phyloP scores from a whole-genome alignment of 2,888 invertebrate species.

The Iselma pallidipennis region DNA sequence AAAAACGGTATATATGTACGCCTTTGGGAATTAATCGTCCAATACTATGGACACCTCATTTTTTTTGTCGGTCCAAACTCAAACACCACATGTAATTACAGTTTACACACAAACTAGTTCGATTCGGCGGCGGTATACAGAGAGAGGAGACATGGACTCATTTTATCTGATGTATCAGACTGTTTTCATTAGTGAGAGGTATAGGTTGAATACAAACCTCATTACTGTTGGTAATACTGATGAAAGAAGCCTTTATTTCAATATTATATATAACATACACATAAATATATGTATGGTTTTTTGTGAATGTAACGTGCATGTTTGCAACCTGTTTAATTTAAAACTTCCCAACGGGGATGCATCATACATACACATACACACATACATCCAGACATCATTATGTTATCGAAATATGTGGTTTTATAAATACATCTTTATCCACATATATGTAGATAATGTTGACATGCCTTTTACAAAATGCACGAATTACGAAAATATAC shows the following conservation, averaged over 20 bases:
- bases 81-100: conserved; percentile 8
- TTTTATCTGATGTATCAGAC: conserved; percentile 1
- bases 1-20: too few relatives aligned
- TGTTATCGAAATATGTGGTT: neutral
- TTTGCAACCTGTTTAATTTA: conserved; percentile 11
- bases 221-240: conserved; percentile 6
- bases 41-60: neutral
- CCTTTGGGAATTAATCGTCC: neutral
- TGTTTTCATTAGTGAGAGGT: conserved; percentile 3
- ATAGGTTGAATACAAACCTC: conserved; percentile 8
- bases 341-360: conserved; percentile 2
- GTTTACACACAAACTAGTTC: neutral
- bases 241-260: conserved; percentile 7
- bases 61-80: neutral
- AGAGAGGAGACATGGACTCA: neutral
- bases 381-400: neutral
- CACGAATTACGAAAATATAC: too few relatives aligned
- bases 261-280: neutral
- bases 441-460: neutral
- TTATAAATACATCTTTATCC: neutral
- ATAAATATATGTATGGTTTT: neutral
- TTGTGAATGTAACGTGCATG: neutral
- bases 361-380: neutral
- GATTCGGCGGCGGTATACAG: too few relatives aligned
- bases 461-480: too few relatives aligned